These are phyloP conservation scores for Troides oblongomaculatus DNA, from an alignment of 2,888 invertebrate species.

Conservation along the genomic window DNA sequence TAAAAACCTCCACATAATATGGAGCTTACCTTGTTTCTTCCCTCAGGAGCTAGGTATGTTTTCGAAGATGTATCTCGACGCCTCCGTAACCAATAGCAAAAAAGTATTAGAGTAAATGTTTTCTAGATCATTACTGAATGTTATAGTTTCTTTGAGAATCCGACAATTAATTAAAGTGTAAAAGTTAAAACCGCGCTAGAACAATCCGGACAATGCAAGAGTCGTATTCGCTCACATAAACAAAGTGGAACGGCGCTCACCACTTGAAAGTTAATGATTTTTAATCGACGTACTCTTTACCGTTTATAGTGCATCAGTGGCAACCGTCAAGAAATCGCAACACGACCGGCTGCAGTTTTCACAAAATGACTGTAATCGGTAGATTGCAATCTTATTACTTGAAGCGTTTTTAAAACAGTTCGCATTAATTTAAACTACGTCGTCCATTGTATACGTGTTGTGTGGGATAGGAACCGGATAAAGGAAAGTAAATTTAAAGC, in stretches of 20 bases:
- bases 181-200: not conserved
- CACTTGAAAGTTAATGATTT: conserved; percentile 66
- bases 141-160: not conserved
- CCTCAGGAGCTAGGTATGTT: too few species aligned
- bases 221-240: conserved; percentile 15
- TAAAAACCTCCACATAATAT: too few species aligned
- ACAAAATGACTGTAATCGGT: conserved; percentile 41
- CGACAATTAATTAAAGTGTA: not conserved
- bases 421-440: too few species aligned
- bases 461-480: too few species aligned
- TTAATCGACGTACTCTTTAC: conserved; percentile 53
- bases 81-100: too few species aligned
- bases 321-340: conserved; percentile 40
- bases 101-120: too few species aligned
- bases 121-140: not conserved
- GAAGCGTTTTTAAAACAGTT: too few species aligned
- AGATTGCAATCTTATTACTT: conserved; percentile 31
- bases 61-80: too few species aligned
- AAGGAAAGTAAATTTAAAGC: too few species aligned
- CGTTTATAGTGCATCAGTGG: conserved; percentile 58
- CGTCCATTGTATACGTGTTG: too few species aligned
- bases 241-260: conserved; percentile 42
- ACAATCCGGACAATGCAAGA: conserved; percentile 14
- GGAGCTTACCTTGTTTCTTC: too few species aligned
- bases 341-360: conserved; percentile 36